These are phyloP conservation scores for Eupsilia transversa DNA, from an alignment of 2,888 invertebrate species.

Conservation along the genomic window DNA sequence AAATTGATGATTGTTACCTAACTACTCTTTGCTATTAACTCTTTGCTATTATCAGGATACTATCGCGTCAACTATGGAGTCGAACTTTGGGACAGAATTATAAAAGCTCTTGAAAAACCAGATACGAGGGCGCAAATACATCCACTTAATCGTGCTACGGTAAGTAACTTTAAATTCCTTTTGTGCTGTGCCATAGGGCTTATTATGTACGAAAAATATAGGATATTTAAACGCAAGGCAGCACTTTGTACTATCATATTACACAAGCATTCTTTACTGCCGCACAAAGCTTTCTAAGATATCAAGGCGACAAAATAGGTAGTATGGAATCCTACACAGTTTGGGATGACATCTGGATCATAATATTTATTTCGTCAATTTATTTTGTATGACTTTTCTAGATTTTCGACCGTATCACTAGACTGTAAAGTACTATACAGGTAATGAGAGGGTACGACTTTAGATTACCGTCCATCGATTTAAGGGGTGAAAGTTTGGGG, in stretches of 20 bases:
- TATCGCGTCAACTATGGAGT: slow-evolving; percentile 93
- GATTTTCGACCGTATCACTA: no score
- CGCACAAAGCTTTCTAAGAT: neutral
- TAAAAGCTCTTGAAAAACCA: slow-evolving; percentile 88
- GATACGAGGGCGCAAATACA: slow-evolving; percentile 91
- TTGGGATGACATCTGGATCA: no score
- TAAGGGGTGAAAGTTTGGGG: no score
- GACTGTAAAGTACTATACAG: no score
- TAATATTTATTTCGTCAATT: no score
- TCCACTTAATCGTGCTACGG: slow-evolving; percentile 92
- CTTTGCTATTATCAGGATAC: slow-evolving; percentile 83
- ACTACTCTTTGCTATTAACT: slow-evolving; percentile 32
- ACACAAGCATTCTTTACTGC: neutral
- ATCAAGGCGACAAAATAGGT: neutral
- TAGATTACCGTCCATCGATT: no score
- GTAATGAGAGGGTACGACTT: no score
- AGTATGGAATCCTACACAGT: neutral
- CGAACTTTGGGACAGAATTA: slow-evolving; percentile 92
- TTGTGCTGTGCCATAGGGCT: neutral
- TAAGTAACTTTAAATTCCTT: slow-evolving; percentile 65
- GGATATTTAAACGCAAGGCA: no score
- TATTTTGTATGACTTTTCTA: no score
- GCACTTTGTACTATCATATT: no score
- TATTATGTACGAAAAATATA: neutral
- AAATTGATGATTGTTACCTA: no score